Base-by-base conservation (phyloP, 2,888 invertebrate species). In the Fissipunctia ypsillon region DNA sequence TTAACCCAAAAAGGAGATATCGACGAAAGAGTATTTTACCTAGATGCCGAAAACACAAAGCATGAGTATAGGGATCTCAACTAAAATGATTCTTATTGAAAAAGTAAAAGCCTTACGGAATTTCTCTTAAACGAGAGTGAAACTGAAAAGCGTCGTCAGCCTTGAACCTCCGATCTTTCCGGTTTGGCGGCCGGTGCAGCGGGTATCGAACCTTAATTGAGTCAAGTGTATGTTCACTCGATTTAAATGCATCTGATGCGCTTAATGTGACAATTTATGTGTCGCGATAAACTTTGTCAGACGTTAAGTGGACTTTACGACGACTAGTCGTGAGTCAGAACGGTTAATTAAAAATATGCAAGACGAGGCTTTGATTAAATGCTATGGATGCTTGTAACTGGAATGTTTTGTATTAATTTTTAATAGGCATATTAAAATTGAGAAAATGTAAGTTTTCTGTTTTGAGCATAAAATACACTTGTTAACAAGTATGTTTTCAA, bases 151-250 rank as follows among this genome's bases (percentile, higher is more conserved):
- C 76, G 72, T 73, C 73, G 41, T 16, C 41, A 78, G 69, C 88
- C 88, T 87, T 88, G 87, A 88, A 85, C 83, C 70, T 78, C 56
- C 70, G 73, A 84, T 87, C 85, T 88, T 87, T 88, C 88, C 86
- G 88, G 88, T 87, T 84, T 81, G 76, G 69, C 69, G 77, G 83
- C 79, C 83, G 75, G 78, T 65, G 80, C 76, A 71, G 71, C 78
- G 69, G 86, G 81, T 78, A 80, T 80, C 87, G 88, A 88, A 88
- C 88, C 78, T 75, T 79, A 88, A 85, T 78, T 77, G 82, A 88
- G 88, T 88, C 88, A 88, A 88, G 88, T 87, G 86, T 85, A 81
- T 88, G 85, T 84, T 76, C 60, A 63, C 61, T 70, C 54, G 45
- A 72, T 64, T 69, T 65, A 59, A 78, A 80, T 63, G 64, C 57